Conservation (phyloP, 1,140 invertebrate species). For the Micrasema longulum region DNA sequence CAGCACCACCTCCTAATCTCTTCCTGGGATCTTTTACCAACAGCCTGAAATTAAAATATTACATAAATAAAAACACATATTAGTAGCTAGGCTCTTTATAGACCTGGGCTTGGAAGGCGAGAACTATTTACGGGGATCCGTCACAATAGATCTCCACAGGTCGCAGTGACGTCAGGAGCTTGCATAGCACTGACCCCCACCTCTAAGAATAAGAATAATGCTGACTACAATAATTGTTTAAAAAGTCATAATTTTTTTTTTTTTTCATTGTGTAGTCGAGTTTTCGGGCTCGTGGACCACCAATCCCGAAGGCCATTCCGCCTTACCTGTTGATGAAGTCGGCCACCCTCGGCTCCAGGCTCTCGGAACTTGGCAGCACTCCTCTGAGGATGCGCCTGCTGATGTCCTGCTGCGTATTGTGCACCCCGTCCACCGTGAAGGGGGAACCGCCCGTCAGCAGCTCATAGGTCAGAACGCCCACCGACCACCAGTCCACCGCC, state of each 20-base stretch:
- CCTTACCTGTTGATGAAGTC: constrained; percentile 71
- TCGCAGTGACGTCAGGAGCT: too few relatives aligned
- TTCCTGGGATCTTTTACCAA: constrained; percentile 90
- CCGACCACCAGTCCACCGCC: constrained; percentile 98
- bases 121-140: too few relatives aligned
- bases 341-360: constrained; percentile 70
- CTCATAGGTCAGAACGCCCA: constrained; percentile 97
- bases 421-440: constrained; percentile 95
- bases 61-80: too few relatives aligned
- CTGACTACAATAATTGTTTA: too few relatives aligned
- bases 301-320: background rate
- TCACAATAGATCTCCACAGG: too few relatives aligned
- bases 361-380: constrained; percentile 86
- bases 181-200: too few relatives aligned
- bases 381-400: constrained; percentile 89
- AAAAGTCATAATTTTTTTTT: too few relatives aligned
- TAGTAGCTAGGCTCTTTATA: too few relatives aligned
- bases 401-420: constrained; percentile 93
- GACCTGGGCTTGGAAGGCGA: too few relatives aligned
- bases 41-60: constrained; percentile 72
- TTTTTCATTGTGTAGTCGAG: too few relatives aligned
- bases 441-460: constrained; percentile 96
- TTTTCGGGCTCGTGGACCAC: too few relatives aligned
- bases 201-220: too few relatives aligned
- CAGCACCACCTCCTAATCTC: constrained; percentile 84